These are phyloP conservation scores for Nicator chloris DNA, from an alignment of 2,113 vertebrate genomes.

Conservation along the genomic window DNA sequence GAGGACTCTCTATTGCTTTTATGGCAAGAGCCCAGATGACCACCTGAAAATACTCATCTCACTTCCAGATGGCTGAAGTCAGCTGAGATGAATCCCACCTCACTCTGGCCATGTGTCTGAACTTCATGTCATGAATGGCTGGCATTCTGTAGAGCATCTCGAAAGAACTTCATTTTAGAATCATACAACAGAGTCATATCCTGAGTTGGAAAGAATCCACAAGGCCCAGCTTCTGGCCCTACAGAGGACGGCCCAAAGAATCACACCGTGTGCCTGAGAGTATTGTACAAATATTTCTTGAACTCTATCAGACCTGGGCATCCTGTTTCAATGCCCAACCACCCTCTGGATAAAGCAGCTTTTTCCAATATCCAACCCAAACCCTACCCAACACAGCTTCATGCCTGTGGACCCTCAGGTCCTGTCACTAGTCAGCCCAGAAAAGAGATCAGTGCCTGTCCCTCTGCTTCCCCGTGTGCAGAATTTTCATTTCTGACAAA, in stretches of 20 bases:
- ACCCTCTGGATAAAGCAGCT: not conserved
- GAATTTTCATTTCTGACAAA: not conserved
- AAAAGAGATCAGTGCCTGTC: not conserved
- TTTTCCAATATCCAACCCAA: not conserved
- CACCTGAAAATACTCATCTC: not conserved
- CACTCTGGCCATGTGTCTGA: not conserved
- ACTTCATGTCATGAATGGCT: not conserved
- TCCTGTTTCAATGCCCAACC: not conserved
- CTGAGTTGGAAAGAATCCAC: not conserved
- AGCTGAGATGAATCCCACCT: not conserved
- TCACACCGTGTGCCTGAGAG: not conserved
- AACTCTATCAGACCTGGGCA: not conserved
- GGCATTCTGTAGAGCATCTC: not conserved
- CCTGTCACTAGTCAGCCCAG: not conserved
- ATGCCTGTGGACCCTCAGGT: rapidly evolving
- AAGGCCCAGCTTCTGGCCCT: not conserved
- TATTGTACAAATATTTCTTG: not conserved
- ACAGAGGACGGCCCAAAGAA: not conserved
- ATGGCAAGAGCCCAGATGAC: not conserved
- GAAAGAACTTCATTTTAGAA: not conserved
- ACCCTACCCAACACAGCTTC: not conserved
- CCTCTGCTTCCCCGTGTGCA: not conserved
- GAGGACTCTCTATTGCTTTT: not conserved
- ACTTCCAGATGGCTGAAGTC: not conserved
- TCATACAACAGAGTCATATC: not conserved